Evolutionary conservation across 2,113 vertebrate genomes (phyloP), one percentile per base, ranked within the genome.

Genomic region (Chitala chitala): DNA sequence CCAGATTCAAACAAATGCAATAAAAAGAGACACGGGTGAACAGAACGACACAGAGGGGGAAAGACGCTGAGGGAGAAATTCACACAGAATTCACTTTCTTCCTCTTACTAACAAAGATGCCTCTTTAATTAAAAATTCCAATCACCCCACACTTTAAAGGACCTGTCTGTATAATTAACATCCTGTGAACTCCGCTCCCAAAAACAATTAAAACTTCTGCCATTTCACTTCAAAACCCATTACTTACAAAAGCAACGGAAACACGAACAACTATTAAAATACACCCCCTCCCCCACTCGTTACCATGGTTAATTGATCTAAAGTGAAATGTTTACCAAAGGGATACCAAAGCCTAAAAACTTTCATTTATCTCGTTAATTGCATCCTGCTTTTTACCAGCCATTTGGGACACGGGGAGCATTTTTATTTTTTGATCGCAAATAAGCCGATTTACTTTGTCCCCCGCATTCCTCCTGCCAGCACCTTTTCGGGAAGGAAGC

Each of bases 201-300:
- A 88, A 88, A 89, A 88, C 81, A 88, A 88, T 90, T 88, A 87
- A 90, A 90, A 90, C 84, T 88, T 89, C 86, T 83, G 81, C 80
- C 61, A 85, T 87, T 91, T 82, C 83, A 86, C 85, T 88, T 90
- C 81, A 87, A 88, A 90, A 86, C 53, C 82, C 85, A 87, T 88
- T 89, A 87, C 89, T 90, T 89, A 88, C 86, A 87, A 89, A 88
- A 86, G 72, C 79, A 85, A 84, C 79, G 81, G 87, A 31, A 87
- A 82, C 87, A 87, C 83, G 72, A 81, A 66, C 78, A 82, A 83
- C 87, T 89, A 87, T 84, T 72, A 79, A 87, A 75, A 82, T 81
- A 77, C 81, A 81, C 78, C 86, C 86, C 83, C 84, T n/a, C 72
- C 82, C 86, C 78, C 85, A 83, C 86, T 89, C 85, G 86, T 89